These are phyloP conservation scores for Gymnocypris eckloni DNA, from an alignment of 2,797 vertebrate species.

Conservation along the genomic window DNA sequence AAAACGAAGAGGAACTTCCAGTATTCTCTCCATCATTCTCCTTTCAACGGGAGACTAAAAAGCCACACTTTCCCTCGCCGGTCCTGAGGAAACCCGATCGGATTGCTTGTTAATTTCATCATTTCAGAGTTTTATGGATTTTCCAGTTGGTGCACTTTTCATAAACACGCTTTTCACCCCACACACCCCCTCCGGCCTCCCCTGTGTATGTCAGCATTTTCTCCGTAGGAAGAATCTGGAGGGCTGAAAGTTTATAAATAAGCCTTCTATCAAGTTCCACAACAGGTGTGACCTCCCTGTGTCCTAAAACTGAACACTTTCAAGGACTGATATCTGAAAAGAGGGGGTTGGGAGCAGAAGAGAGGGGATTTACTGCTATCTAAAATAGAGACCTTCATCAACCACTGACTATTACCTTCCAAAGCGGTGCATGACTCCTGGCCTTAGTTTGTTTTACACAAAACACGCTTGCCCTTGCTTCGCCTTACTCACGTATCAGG, in stretches of 20 bases:
- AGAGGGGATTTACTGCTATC: slow-evolving; percentile 71
- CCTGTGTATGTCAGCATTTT: slow-evolving; percentile 91
- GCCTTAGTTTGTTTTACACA: slow-evolving; percentile 57
- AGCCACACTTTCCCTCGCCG: slow-evolving; percentile 48
- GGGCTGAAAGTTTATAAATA: slow-evolving; percentile 99
- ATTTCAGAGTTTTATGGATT: slow-evolving; percentile 92
- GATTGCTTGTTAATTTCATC: slow-evolving; percentile 90
- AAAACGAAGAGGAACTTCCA: slow-evolving; percentile 39
- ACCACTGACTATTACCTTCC: slow-evolving; percentile 59
- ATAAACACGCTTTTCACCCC: slow-evolving; percentile 93
- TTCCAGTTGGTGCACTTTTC: slow-evolving; percentile 93
- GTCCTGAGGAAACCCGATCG: slow-evolving; percentile 72
- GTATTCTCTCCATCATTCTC: slow-evolving; percentile 33
- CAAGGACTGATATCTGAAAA: slow-evolving; percentile 79
- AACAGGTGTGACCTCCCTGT: slow-evolving; percentile 99
- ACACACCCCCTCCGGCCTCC: slow-evolving; percentile 66
- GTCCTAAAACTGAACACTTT: slow-evolving; percentile 99
- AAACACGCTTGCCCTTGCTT: slow-evolving; percentile 50
- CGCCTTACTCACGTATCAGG: slow-evolving; percentile 13
- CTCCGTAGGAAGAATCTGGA: slow-evolving; percentile 97
- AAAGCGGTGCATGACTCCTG: slow-evolving; percentile 49
- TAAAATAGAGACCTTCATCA: slow-evolving; percentile 61
- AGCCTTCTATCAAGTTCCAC: slow-evolving; percentile 99
- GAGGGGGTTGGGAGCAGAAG: slow-evolving; percentile 61
- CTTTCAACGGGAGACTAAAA: slow-evolving; percentile 50